Evolutionary conservation across 2,797 vertebrate species (phyloP).

Genomic region (Etheostoma perlongum): DNA sequence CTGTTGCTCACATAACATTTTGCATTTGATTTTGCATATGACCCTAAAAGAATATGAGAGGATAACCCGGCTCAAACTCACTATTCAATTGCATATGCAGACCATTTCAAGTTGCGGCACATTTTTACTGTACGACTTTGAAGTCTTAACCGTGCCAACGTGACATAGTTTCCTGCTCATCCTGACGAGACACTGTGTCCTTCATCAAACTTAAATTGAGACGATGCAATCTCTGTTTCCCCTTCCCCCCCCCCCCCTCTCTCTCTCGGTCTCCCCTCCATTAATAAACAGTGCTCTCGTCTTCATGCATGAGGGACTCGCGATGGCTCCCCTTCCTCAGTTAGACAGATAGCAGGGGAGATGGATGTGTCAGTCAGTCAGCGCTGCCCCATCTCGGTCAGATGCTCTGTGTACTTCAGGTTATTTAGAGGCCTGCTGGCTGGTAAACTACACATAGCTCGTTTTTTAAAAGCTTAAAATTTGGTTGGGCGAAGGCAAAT

Average conservation of each 20-base stretch:
- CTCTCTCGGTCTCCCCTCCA: slow-evolving; percentile 51
- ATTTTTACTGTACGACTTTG: slow-evolving; percentile 31
- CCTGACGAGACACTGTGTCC: slow-evolving; percentile 63
- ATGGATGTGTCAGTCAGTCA: slow-evolving; percentile 81
- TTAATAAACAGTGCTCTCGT: slow-evolving; percentile 78
- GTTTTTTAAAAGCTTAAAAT: slow-evolving; percentile 53
- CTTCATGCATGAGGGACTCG: slow-evolving; percentile 74
- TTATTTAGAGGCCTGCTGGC: slow-evolving; percentile 72
- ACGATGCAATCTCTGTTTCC: slow-evolving; percentile 55
- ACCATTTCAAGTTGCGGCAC: slow-evolving; percentile 26
- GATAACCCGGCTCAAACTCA: slow-evolving; percentile 7
- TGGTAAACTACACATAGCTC: slow-evolving; percentile 47
- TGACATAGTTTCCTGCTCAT: slow-evolving; percentile 55
- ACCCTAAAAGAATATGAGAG: slow-evolving; percentile 8
- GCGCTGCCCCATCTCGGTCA: slow-evolving; percentile 72
- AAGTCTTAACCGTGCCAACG: slow-evolving; percentile 43
- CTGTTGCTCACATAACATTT: background rate
- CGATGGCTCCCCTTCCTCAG: slow-evolving; percentile 55
- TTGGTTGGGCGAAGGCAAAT: slow-evolving; percentile 43
- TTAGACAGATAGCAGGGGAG: slow-evolving; percentile 71
- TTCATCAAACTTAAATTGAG: slow-evolving; percentile 72
- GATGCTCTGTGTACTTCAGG: slow-evolving; percentile 64
- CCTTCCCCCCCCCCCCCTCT: background rate
- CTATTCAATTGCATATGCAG: slow-evolving; percentile 11
- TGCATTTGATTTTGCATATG: slow-evolving; percentile 25